A percentile compares a stretch with the other conserved stretches of the same genome.
Evolutionary conservation across 2,113 vertebrate genomes (phyloP).

Genomic region (Naja naja): DNA sequence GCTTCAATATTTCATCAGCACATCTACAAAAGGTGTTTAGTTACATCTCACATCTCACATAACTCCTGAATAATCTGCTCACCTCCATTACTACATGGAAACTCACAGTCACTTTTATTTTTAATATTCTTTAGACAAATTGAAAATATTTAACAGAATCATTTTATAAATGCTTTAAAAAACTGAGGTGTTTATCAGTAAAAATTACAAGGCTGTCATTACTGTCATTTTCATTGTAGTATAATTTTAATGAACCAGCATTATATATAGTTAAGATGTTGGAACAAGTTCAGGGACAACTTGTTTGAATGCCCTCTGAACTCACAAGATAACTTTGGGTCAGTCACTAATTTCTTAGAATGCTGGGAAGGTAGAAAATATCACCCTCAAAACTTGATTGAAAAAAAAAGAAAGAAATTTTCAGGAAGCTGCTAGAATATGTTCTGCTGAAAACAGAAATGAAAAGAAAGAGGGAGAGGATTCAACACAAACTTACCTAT

Average conservation of each 20-base stretch:
- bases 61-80: neutral
- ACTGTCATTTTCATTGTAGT: neutral
- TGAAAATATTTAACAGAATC: neutral
- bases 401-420: no score
- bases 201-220: neutral
- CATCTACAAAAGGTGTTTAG: neutral
- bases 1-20: neutral
- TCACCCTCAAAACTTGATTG: no score
- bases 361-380: no score
- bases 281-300: neutral
- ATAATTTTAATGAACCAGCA: neutral
- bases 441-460: no score
- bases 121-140: neutral
- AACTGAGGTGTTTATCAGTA: neutral
- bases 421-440: no score
- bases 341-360: neutral
- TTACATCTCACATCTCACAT: neutral
- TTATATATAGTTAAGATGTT: neutral
- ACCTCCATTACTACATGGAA: neutral
- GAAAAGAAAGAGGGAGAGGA: no score
- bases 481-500: no score
- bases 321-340: neutral
- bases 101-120: neutral
- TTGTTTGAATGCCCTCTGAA: neutral
- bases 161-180: neutral